Evolutionary conservation across 2,113 vertebrate species (phyloP), one percentile per base, ranked within the genome.

Genomic region (Grus americana): DNA sequence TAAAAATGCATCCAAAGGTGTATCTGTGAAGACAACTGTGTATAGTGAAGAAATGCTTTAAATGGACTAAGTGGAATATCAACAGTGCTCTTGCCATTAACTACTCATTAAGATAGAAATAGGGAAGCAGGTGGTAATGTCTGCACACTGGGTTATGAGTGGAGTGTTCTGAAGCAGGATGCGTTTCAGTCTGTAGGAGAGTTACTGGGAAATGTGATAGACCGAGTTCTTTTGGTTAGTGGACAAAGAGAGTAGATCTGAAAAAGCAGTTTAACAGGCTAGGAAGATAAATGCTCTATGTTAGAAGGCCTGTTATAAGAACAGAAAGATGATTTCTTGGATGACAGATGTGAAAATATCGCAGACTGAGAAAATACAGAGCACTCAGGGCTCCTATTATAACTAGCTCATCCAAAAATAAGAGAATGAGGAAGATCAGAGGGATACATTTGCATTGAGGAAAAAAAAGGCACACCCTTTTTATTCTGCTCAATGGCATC

Each of bases 61-160:
- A 65, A 55, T 11, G 12, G 23, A 40, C 23, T 30, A 65, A 65
- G 40, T 44, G 74, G 50, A 75, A 81, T 40, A 75, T 18, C 65
- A 42, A 61, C 57, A 88, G 15, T 23, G 47, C 76, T 83, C 67
- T 57, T 61, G 30, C 22, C 68, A 58, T 47, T n/a, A 34, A 15
- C 40, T 47, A 29, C 42, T 75, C 52, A 42, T 29, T 22, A 58
- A 66, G 36, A n/a, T 36, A 20, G 90, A 93, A 95, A 95, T 5
- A 68, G 70, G 32, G 65, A 95, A 96, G 96, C 93, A 97, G 96
- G 93, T 94, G 96, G 95, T 59, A 78, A 36, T 29, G 75, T 88
- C 96, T 94, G 88, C 55, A 63, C 52, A 52, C 42, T 88, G 72
- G 74, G 38, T 88, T 92, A 94, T 16, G 38, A 90, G 66, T 13